A percentile compares a stretch with the other conserved stretches of the same genome.
Evolutionary conservation across 2,113 vertebrate species (phyloP).

Genomic region (Podiceps cristatus): DNA sequence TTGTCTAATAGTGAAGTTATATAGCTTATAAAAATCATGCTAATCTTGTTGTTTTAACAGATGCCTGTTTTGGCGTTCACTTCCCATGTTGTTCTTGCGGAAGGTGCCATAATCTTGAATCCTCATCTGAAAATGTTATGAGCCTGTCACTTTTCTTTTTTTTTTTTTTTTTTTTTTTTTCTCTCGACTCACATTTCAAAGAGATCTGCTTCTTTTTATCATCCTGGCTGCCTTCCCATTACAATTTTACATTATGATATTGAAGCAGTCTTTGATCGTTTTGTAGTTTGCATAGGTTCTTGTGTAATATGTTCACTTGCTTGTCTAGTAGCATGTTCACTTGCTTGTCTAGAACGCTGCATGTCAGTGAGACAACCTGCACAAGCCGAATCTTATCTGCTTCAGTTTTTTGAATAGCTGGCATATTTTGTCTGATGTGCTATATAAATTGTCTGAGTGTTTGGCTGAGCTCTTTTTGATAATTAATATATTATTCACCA

Average conservation of each 20-base stretch:
- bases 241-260: conserved; percentile 72
- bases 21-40: background rate
- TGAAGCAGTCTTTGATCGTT: conserved; percentile 71
- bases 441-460: conserved; percentile 15
- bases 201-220: conserved; percentile 71
- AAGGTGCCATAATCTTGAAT: conserved; percentile 37
- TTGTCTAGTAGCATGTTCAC: conserved; percentile 48
- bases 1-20: background rate
- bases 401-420: conserved; percentile 18
- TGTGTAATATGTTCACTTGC: conserved; percentile 46
- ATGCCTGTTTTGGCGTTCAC: background rate
- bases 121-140: conserved; percentile 49
- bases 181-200: conserved; percentile 66
- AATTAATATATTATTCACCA: conserved; percentile 27
- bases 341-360: conserved; percentile 41
- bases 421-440: conserved; percentile 45
- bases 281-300: conserved; percentile 66
- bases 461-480: conserved; percentile 23
- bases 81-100: background rate
- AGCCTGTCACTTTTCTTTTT: conserved; percentile 42
- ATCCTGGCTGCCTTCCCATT: conserved; percentile 58
- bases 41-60: conserved; percentile 24
- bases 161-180: background rate
- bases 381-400: conserved; percentile 32
- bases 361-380: conserved; percentile 43